A percentile compares a stretch with the other conserved stretches of the same genome.
Evolutionary conservation across 1,140 invertebrate species (phyloP).

Genomic region (Nautilus pompilius): DNA sequence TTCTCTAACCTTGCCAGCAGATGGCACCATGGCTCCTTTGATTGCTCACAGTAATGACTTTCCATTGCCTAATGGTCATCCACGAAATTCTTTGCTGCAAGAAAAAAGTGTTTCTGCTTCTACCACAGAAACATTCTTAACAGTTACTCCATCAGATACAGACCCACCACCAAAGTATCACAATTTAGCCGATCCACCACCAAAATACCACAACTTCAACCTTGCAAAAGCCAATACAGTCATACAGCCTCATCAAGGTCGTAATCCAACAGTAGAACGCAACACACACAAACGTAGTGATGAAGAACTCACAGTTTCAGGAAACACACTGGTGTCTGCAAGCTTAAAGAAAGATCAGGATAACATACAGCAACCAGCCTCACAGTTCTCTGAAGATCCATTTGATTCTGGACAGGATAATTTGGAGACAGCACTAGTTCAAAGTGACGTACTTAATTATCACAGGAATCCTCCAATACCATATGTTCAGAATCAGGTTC

Average conservation of each 20-base stretch:
- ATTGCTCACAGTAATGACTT: conserved; percentile 8
- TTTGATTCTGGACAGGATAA: conserved; percentile 56
- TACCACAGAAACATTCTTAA: conserved; percentile 56
- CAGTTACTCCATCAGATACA: conserved; percentile 49
- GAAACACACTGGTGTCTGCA: conserved; percentile 66
- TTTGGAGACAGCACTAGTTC: conserved; percentile 53
- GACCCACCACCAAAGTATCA: conserved; percentile 1
- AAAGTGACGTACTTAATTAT: conserved; percentile 56
- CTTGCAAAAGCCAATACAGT: conserved; percentile 34
- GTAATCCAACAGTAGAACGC: conserved; percentile 84
- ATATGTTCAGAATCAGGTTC: conserved; percentile 75
- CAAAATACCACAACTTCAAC: conserved; percentile 39
- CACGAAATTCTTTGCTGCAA: conserved; percentile 2
- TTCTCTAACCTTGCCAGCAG: background rate
- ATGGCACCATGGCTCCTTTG: conserved; percentile 21
- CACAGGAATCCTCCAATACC: conserved; percentile 63
- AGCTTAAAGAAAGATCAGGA: conserved; percentile 10
- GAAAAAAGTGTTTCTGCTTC: conserved; percentile 23
- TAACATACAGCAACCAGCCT: conserved; percentile 3
- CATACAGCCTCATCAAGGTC: conserved; percentile 80
- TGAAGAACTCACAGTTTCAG: conserved; percentile 63
- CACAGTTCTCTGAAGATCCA: conserved; percentile 16
- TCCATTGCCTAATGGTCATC: background rate
- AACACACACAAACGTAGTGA: conserved; percentile 62
- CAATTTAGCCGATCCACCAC: conserved; percentile 6